phyloP scores from a whole-genome alignment of 1,140 invertebrate species.

The Lepidurus couesii region DNA sequence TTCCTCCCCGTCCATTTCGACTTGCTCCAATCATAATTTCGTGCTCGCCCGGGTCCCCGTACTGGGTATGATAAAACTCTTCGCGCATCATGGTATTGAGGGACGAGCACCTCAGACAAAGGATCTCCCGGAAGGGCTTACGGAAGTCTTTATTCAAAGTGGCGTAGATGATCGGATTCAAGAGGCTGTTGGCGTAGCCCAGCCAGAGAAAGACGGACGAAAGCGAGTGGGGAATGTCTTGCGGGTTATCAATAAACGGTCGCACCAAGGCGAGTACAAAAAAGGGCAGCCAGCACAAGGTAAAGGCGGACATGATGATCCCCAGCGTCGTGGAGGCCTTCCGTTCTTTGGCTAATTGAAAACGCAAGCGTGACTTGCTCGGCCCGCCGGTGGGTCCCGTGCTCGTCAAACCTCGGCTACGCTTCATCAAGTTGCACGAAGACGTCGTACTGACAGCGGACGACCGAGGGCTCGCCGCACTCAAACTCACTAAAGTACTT shows the following conservation, averaged over 20 bases:
- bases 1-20: background rate
- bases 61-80: slow-evolving; percentile 86
- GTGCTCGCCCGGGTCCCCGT: slow-evolving; percentile 50
- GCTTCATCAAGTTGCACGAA: slow-evolving; percentile 17
- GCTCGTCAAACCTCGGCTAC: background rate
- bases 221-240: slow-evolving; percentile 56
- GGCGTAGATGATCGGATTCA: slow-evolving; percentile 91
- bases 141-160: slow-evolving; percentile 87
- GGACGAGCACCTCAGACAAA: slow-evolving; percentile 79
- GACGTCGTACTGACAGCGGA: background rate
- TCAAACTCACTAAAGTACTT: slow-evolving; percentile 3
- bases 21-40: slow-evolving; percentile 7
- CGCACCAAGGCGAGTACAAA: slow-evolving; percentile 83
- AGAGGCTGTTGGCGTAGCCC: slow-evolving; percentile 85
- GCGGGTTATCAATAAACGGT: slow-evolving; percentile 60
- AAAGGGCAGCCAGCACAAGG: slow-evolving; percentile 94
- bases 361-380: slow-evolving; percentile 49
- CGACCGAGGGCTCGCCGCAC: background rate
- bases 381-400: background rate
- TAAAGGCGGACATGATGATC: slow-evolving; percentile 96
- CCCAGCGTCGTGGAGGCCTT: slow-evolving; percentile 94
- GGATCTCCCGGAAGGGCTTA: slow-evolving; percentile 83
- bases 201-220: slow-evolving; percentile 72
- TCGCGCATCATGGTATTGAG: slow-evolving; percentile 85
- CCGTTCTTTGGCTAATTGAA: slow-evolving; percentile 77